Base-by-base conservation (phyloP, 2,113 vertebrate species). In the Mesitornis unicolor region DNA sequence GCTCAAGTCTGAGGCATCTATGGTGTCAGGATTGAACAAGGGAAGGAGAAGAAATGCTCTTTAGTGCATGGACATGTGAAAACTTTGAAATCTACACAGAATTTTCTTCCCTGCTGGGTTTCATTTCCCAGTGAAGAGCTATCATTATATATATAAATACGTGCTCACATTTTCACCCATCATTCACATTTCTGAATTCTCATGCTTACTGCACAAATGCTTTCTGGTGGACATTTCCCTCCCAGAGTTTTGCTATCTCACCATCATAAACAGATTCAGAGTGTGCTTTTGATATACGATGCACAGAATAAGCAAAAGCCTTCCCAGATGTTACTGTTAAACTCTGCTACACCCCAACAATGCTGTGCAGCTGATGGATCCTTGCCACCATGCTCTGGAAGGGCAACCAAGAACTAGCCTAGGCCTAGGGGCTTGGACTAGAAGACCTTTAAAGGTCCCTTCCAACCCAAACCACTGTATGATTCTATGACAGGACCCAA, bases 71-170 rank as follows among this genome's bases (percentile, higher is more conserved):
- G 87, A 88, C 45, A 81, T 71, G 84, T 50, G 79, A 88, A 94
- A 79, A 53, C 77, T 90, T 70, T 89, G 84, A 95, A 96, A 95
- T 92, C 64, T 76, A 95, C 90, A 85, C 91, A 85, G 68, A 81
- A 85, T 91, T 97, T 97, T 97, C 82, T 70, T 87, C 64, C 95
- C 94, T 96, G 85, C 91, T 96, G 96, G 33, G 88, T 93, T 98
- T 95, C 85, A 97, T 97, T 97, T 97, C 92, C 77, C 36, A 91
- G 90, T 5, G 17, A 92, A 97, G 64, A 95, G 45, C 79, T 94
- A 94, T 86, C 83, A 95, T 97, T 94, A 40, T 76, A 51, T 36
- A 40, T 12, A 47, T 31, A 92, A 91, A 90, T 24, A 96, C 48
- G 56, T 91, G 40, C 59, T 92, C 82, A 6, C 40, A 77, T 97